phyloP scores from a whole-genome alignment of 30 jellyfish, hydroid and myxozoan species.

The Aurelia aurita complex sp. Pacific region DNA sequence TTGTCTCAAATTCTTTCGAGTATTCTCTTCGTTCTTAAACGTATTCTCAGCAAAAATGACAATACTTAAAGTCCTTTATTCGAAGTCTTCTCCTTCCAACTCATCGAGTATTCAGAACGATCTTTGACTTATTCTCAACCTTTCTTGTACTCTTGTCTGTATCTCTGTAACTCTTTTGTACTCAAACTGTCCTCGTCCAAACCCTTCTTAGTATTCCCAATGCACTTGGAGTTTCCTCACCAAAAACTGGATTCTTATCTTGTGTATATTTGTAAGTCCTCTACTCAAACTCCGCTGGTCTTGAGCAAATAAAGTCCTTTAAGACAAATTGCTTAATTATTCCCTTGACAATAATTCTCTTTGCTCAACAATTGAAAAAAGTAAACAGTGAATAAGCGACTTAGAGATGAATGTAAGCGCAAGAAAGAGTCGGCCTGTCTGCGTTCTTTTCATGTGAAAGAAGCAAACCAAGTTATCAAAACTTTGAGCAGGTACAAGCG shows the following conservation, averaged over 20 bases:
- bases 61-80: too few relatives aligned
- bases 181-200: too few relatives aligned
- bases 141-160: too few relatives aligned
- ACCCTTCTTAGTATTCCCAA: background rate
- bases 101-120: too few relatives aligned
- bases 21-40: too few relatives aligned
- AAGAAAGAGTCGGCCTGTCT: conserved; percentile 35
- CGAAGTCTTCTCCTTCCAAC: too few relatives aligned
- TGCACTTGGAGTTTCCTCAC: background rate
- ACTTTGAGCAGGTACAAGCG: conserved; percentile 34
- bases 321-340: conserved; percentile 60
- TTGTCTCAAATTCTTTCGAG: too few relatives aligned
- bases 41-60: too few relatives aligned
- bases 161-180: too few relatives aligned
- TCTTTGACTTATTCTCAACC: too few relatives aligned
- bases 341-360: conserved; percentile 46
- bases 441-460: conserved; percentile 12
- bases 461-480: conserved; percentile 16
- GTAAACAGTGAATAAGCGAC: conserved; percentile 55
- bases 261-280: conserved; percentile 43
- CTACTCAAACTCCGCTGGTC: conserved; percentile 29
- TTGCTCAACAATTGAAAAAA: conserved; percentile 57
- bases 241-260: conserved; percentile 8
- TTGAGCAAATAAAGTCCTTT: conserved; percentile 55
- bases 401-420: conserved; percentile 26